Evolutionary conservation across 1,140 invertebrate genomes (phyloP).

Genomic region (Neoseiulus cucumeris): DNA sequence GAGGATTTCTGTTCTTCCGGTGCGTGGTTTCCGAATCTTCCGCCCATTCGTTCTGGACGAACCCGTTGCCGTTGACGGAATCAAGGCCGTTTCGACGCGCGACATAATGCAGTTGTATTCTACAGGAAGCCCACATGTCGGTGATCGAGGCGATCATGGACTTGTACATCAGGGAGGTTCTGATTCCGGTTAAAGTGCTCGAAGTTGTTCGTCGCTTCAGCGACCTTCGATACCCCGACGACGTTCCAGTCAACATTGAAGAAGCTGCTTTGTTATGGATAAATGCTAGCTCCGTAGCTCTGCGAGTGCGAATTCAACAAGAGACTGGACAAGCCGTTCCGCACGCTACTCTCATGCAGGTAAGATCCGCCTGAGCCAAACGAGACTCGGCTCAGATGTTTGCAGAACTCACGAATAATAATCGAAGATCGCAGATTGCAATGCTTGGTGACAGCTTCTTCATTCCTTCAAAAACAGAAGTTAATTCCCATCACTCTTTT

Average conservation of each 20-base stretch:
- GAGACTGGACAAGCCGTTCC: constrained; percentile 16
- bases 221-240: constrained; percentile 31
- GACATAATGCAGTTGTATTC: constrained; percentile 17
- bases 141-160: constrained; percentile 93
- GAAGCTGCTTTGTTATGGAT: constrained; percentile 76
- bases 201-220: constrained; percentile 27
- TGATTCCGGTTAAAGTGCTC: constrained; percentile 59
- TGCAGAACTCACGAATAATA: no score
- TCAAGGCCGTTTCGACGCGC: background rate
- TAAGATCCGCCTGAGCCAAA: background rate
- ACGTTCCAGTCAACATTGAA: constrained; percentile 49
- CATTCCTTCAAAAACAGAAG: constrained; percentile 4
- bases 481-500: constrained; percentile 29
- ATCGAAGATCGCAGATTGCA: no score
- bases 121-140: constrained; percentile 78
- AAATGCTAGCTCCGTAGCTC: constrained; percentile 55
- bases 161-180: constrained; percentile 77
- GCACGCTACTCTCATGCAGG: background rate
- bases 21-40: no score
- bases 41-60: no score
- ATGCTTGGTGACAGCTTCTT: no score
- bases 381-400: no score
- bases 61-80: no score
- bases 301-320: constrained; percentile 32
- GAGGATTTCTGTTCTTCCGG: no score